Conservation (phyloP, 1,140 invertebrate genomes). For the Pogonus chalceus region DNA sequence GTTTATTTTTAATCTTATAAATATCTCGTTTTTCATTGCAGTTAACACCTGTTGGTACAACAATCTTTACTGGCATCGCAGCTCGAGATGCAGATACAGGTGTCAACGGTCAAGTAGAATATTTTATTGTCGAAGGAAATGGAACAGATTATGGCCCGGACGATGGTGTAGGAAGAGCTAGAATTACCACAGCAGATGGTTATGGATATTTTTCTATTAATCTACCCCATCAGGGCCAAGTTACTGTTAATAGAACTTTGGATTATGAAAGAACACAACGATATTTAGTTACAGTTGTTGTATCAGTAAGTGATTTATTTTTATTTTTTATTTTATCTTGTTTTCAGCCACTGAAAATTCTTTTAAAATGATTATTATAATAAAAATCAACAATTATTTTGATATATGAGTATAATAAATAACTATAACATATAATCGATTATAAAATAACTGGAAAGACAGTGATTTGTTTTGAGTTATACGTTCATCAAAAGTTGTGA, state of each 20-base stretch:
- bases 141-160: conserved; percentile 43
- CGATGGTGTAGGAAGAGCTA: conserved; percentile 42
- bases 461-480: too few relatives aligned
- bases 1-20: background rate
- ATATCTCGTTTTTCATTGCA: conserved; percentile 36
- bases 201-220: conserved; percentile 75
- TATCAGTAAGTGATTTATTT: conserved; percentile 67
- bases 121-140: conserved; percentile 54
- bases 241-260: conserved; percentile 77
- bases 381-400: too few relatives aligned
- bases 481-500: too few relatives aligned
- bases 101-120: conserved; percentile 78
- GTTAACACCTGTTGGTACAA: conserved; percentile 78
- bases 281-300: conserved; percentile 80
- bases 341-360: too few relatives aligned
- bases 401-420: too few relatives aligned
- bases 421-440: too few relatives aligned
- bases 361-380: too few relatives aligned
- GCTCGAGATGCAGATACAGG: conserved; percentile 77
- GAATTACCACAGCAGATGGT: conserved; percentile 63
- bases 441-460: too few relatives aligned
- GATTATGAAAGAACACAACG: conserved; percentile 84
- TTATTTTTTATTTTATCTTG: too few relatives aligned
- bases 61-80: conserved; percentile 74
- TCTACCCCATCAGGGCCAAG: conserved; percentile 78